These are phyloP conservation scores for Xyrichtys novacula DNA, from an alignment of 2,797 vertebrate species.

Conservation along the genomic window DNA sequence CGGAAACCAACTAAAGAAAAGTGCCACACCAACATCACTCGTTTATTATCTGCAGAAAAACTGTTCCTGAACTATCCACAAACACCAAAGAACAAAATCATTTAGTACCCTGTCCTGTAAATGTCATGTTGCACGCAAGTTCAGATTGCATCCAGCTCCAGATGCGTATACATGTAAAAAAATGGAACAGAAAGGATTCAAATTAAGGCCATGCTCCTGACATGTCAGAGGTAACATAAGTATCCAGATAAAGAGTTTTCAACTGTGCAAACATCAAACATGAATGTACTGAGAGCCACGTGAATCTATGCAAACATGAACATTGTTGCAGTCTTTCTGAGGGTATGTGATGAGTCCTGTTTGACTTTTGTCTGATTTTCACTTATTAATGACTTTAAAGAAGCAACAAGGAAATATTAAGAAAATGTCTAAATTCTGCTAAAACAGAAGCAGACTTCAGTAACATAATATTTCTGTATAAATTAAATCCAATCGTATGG, in stretches of 20 bases:
- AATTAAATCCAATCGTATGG: no score
- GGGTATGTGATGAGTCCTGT: neutral
- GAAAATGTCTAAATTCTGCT: neutral
- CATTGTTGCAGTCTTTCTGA: slow-evolving; percentile 2
- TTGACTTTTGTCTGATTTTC: neutral
- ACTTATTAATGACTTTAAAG: neutral
- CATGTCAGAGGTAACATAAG: neutral
- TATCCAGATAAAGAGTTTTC: neutral
- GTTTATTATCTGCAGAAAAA: neutral
- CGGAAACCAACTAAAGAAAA: neutral
- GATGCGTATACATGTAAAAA: no score
- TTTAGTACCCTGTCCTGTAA: slow-evolving; percentile 6
- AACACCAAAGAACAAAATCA: slow-evolving; percentile 46
- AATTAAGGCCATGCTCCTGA: slow-evolving; percentile 4
- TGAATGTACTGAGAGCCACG: slow-evolving; percentile 27
- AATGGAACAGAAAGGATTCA: no score
- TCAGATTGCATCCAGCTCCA: neutral
- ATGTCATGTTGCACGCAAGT: slow-evolving; percentile 7
- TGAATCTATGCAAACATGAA: slow-evolving; percentile 64
- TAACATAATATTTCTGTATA: no score
- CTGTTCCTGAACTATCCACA: slow-evolving; percentile 22
- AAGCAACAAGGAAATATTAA: neutral
- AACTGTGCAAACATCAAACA: slow-evolving; percentile 6
- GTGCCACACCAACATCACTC: neutral
- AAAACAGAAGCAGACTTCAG: slow-evolving; percentile 3